Evolutionary conservation across 2,113 vertebrate genomes (phyloP).

Genomic region (Macrotus californicus): DNA sequence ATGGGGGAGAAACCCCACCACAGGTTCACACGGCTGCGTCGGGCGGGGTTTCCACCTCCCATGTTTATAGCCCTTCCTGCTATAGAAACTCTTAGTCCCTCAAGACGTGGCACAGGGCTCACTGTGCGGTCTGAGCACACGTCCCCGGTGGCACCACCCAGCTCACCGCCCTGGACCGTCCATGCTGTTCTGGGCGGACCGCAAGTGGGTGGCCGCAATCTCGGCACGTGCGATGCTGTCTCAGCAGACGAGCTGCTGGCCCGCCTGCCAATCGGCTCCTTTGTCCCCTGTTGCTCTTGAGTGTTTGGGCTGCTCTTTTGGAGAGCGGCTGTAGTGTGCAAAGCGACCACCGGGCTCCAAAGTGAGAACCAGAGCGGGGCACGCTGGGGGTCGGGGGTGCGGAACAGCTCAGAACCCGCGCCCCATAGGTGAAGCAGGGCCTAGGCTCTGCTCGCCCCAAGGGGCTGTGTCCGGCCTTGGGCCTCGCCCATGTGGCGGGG

Average conservation of each 20-base stretch:
- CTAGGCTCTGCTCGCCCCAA: neutral
- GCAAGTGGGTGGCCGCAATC: too few species aligned
- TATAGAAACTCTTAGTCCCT: neutral
- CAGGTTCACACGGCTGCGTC: accelerated
- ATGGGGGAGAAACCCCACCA: accelerated
- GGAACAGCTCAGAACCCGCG: neutral
- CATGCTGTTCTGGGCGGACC: too few species aligned
- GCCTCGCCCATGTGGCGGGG: accelerated
- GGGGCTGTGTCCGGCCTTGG: neutral
- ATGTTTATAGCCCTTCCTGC: accelerated
- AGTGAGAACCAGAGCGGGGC: accelerated
- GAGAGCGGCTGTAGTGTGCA: too few species aligned
- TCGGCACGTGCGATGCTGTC: too few species aligned
- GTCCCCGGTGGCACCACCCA: too few species aligned
- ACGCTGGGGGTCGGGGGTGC: neutral
- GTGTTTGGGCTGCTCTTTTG: neutral
- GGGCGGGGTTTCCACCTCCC: neutral
- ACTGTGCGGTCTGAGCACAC: too few species aligned
- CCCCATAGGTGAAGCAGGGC: neutral
- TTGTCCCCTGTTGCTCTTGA: neutral
- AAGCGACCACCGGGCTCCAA: neutral
- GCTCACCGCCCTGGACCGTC: too few species aligned
- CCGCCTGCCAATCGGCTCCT: accelerated
- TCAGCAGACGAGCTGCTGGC: neutral
- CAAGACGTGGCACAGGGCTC: accelerated